A percentile compares a stretch with the other conserved stretches of the same genome.
Evolutionary conservation across 2,888 invertebrate species (phyloP).

Genomic region (Orgyia antiqua): DNA sequence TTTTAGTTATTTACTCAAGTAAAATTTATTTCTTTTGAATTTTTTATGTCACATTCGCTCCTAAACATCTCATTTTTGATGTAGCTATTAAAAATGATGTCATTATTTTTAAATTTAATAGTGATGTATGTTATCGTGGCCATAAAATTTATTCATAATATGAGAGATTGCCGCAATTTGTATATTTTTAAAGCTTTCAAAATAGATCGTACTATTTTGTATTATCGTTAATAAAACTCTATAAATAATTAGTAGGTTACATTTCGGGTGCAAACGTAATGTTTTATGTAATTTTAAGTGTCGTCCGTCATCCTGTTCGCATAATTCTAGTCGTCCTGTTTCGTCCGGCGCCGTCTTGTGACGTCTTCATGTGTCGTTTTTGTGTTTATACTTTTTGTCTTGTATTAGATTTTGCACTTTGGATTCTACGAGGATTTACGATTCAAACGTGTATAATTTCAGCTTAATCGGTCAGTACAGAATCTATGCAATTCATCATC

Average conservation of each 20-base stretch:
- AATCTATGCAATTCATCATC: too few relatives aligned
- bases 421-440: too few relatives aligned
- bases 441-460: too few relatives aligned
- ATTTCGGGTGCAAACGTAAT: slow-evolving; percentile 7
- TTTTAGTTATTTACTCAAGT: too few relatives aligned
- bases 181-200: neutral
- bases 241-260: slow-evolving; percentile 5
- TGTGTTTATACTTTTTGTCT: too few relatives aligned
- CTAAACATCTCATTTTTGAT: too few relatives aligned
- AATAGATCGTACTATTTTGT: neutral
- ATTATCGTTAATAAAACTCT: slow-evolving; percentile 3
- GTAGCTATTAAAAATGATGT: too few relatives aligned
- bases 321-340: slow-evolving; percentile 3
- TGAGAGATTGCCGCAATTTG: neutral
- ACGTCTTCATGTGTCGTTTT: slow-evolving; percentile 1
- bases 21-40: too few relatives aligned
- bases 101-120: too few relatives aligned
- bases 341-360: slow-evolving; percentile 3
- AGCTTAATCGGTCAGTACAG: too few relatives aligned
- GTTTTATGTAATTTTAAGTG: slow-evolving; percentile 5
- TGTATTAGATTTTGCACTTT: too few relatives aligned
- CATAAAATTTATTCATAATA: neutral
- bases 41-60: too few relatives aligned
- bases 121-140: neutral
- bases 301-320: slow-evolving; percentile 11